These are phyloP conservation scores for Avahi laniger DNA, from an alignment of 2,797 vertebrate species.

Conservation along the genomic window DNA sequence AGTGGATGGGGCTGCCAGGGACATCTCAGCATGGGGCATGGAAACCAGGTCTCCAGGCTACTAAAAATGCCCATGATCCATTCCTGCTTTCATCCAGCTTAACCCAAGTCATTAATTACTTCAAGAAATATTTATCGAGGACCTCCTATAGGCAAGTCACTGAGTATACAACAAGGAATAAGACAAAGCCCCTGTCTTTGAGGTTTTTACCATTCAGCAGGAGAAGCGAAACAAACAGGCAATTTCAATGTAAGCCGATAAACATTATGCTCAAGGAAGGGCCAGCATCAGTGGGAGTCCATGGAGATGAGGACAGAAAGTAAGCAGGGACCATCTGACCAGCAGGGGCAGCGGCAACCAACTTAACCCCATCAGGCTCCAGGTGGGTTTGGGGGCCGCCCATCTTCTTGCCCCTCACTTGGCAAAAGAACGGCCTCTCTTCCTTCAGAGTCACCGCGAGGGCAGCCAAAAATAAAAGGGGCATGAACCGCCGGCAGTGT, in stretches of 20 bases:
- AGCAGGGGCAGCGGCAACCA: not conserved
- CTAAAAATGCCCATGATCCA: not conserved
- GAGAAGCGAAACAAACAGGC: not conserved
- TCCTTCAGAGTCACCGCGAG: not conserved
- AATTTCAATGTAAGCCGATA: not conserved
- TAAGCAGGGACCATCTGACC: not conserved
- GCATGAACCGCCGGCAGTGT: accelerated
- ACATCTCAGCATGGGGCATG: not conserved
- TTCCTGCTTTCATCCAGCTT: not conserved
- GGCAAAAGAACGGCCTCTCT: not conserved
- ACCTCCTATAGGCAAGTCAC: not conserved
- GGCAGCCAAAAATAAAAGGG: not conserved
- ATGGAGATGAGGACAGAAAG: not conserved
- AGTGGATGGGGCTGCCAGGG: not conserved
- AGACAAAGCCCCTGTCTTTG: not conserved
- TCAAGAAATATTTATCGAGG: not conserved
- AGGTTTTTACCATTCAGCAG: not conserved
- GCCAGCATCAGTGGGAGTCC: not conserved
- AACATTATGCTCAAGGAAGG: not conserved
- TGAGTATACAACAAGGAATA: not conserved
- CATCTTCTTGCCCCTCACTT: not conserved
- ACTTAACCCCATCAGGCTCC: not conserved
- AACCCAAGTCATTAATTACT: not conserved
- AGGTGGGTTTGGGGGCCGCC: not conserved
- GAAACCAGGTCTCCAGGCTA: not conserved